Evolutionary conservation across 2,888 invertebrate species (phyloP), one percentile per base, ranked within the genome.

Genomic region (Chymomyza caudatula): DNA sequence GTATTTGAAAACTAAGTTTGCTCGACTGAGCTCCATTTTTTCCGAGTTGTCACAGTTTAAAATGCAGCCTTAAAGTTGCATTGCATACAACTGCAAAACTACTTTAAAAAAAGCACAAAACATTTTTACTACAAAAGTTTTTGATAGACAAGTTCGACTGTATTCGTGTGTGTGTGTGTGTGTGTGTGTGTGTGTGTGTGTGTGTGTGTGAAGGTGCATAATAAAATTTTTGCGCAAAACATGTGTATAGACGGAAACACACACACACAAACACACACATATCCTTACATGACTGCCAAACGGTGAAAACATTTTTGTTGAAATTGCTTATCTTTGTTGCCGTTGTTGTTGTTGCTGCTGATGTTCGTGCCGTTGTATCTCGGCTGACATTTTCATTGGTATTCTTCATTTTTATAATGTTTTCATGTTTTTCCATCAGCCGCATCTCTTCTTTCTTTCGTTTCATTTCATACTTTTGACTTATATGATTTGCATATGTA

Each of bases 351-450:
- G 11, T 37, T 37, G 29, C 29, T 11, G 29, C 29, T 37, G 29
- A 67, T 68, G 67, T 71, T 65, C 71, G 77, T 65, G 63, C 65
- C 79, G 73, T 75, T 68, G 67, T 69, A 72, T 64, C 69, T 67
- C 71, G 66, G 43, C 74, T 83, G 80, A 80, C 81, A 83, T 85
- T 81, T 77, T 80, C 86, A 83, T 84, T 81, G 80, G 77, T 37
- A 37, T 81, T 74, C 80, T 81, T 85, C 86, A 77, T 85, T 83
- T 81, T 51, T 83, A 79, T 83, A 85, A 83, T 80, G 77, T 67
- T 67, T 67, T 72, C 60, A 20, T 51, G 51, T 51, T 20, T 51
- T 17, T 17, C 11, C 51, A 15, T 17, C 17, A 15, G 44, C 44
- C 5, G 44, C 44, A 47, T 47, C 5, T 13, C 44, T 15, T 47